phyloP scores from a whole-genome alignment of 2,888 invertebrate species.

The Junonia oenone region DNA sequence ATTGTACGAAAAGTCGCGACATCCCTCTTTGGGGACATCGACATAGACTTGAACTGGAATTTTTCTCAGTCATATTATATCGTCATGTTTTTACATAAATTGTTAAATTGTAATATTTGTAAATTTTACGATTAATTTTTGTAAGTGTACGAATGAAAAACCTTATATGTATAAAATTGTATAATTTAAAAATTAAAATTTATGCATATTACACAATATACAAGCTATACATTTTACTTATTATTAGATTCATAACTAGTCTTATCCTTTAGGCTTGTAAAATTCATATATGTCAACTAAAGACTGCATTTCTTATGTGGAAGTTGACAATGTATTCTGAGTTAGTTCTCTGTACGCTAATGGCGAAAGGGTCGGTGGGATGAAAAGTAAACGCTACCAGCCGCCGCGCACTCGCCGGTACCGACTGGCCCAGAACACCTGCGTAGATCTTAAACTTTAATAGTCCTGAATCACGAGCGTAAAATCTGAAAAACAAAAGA shows the following conservation, averaged over 20 bases:
- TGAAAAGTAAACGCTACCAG: conserved; percentile 97
- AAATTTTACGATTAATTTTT: no score
- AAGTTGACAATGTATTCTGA: conserved; percentile 97
- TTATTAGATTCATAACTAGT: background rate
- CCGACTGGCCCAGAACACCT: conserved; percentile 85
- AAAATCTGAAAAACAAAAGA: conserved; percentile 80
- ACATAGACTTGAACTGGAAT: no score
- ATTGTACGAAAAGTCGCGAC: no score
- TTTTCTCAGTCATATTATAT: no score
- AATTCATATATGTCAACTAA: conserved; percentile 45
- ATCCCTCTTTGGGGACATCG: no score
- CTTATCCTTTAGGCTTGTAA: background rate
- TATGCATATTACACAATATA: background rate
- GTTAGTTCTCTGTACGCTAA: conserved; percentile 95
- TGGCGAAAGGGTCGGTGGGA: conserved; percentile 96
- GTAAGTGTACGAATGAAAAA: no score
- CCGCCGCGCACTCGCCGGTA: conserved; percentile 84
- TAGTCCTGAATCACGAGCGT: conserved; percentile 88
- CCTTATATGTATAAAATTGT: conserved; percentile 4
- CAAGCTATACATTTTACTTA: background rate
- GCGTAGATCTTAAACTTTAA: conserved; percentile 94
- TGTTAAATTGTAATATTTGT: no score
- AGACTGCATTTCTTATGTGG: conserved; percentile 87
- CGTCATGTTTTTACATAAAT: no score
- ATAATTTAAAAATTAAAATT: conserved; percentile 7